Conservation (phyloP, 2,797 vertebrate genomes). For the Buphagus erythrorhynchus region DNA sequence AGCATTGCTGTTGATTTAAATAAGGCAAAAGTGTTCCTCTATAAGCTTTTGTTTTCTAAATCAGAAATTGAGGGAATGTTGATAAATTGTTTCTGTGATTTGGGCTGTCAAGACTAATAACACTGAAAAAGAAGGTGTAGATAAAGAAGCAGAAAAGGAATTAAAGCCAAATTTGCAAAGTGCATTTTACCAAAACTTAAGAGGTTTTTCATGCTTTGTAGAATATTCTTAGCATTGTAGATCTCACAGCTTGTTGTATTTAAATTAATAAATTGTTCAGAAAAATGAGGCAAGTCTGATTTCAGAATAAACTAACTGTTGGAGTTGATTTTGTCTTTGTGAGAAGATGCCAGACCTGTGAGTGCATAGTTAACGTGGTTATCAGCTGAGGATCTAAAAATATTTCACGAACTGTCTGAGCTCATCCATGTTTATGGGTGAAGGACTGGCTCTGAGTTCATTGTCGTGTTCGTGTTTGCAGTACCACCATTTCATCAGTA, state of each 20-base stretch:
- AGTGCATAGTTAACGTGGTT: not conserved
- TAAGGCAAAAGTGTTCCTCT: not conserved
- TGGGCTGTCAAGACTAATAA: not conserved
- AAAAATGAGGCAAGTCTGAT: not conserved
- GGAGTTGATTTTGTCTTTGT: not conserved
- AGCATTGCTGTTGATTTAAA: not conserved
- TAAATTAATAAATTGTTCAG: not conserved
- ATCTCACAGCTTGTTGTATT: not conserved
- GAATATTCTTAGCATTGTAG: not conserved
- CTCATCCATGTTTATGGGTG: not conserved
- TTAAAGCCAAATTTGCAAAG: not conserved
- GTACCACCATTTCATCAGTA: not conserved
- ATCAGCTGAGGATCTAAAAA: not conserved
- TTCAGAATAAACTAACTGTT: not conserved
- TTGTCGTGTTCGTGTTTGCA: not conserved
- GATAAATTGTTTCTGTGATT: not conserved
- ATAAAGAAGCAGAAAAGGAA: not conserved
- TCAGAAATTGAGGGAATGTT: not conserved
- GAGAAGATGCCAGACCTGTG: not conserved
- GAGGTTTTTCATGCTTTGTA: rapidly evolving
- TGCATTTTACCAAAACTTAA: not conserved
- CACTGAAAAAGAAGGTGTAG: not conserved
- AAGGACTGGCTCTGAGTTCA: not conserved
- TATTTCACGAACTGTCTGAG: not conserved
- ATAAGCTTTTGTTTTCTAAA: not conserved